phyloP scores from a whole-genome alignment of 2,797 vertebrate genomes.

The Capromys pilorides region DNA sequence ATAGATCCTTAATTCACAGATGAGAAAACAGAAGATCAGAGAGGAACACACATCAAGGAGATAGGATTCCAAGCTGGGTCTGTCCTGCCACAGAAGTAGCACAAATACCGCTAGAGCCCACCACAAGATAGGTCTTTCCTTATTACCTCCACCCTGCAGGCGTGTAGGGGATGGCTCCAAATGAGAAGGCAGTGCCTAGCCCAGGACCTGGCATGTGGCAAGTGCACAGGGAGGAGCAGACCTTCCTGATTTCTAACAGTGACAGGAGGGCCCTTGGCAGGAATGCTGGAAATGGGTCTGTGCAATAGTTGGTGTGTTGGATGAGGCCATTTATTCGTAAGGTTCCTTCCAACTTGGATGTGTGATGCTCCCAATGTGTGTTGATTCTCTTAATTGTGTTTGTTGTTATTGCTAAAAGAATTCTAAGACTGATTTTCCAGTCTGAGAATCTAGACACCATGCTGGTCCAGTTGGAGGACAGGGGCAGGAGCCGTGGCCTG shows the following conservation, averaged over 20 bases:
- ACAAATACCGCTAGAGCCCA: background rate
- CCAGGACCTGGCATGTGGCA: background rate
- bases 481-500: background rate
- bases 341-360: conserved; percentile 68
- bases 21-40: background rate
- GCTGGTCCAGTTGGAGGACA: conserved; percentile 12
- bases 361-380: conserved; percentile 51
- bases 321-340: conserved; percentile 50
- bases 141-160: background rate
- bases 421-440: conserved; percentile 44
- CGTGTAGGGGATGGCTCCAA: background rate
- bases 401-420: conserved; percentile 72
- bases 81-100: conserved; percentile 28
- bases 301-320: background rate
- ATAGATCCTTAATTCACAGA: background rate
- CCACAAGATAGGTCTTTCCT: background rate
- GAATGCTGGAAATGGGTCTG: background rate
- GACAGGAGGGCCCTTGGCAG: background rate
- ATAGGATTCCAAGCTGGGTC: background rate
- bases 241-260: background rate
- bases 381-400: conserved; percentile 69
- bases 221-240: background rate
- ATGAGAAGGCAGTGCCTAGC: background rate
- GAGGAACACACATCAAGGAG: background rate
- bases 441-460: conserved; percentile 52